Percentiles rank a stretch among this genome's conserved stretches.
Conservation (phyloP, 2,888 invertebrate genomes). For the Megaustenia siamemsis region DNA sequence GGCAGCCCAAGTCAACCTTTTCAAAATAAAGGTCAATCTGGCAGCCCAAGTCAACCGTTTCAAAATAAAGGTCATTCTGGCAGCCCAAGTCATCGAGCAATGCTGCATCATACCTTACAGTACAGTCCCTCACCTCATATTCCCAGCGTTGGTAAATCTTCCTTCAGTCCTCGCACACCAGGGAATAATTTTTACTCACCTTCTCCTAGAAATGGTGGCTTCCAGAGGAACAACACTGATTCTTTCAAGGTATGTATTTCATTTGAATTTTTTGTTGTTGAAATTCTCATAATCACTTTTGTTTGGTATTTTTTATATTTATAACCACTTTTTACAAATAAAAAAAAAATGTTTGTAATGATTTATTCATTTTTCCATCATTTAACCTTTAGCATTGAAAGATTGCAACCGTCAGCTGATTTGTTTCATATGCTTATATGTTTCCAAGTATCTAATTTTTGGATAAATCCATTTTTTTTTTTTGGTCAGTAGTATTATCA, state of each 20-base stretch:
- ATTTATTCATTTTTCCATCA: too few species aligned
- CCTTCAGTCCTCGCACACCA: constrained; percentile 44
- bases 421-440: too few species aligned
- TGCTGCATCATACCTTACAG: background rate
- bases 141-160: background rate
- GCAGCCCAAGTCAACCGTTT: constrained; percentile 24
- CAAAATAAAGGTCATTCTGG: background rate
- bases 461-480: too few species aligned
- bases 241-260: constrained; percentile 21
- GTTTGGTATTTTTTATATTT: too few species aligned
- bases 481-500: too few species aligned
- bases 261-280: too few species aligned
- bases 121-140: constrained; percentile 5
- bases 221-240: background rate
- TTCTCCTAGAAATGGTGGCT: constrained; percentile 12
- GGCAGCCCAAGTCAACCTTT: constrained; percentile 38
- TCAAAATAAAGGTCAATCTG: constrained; percentile 18
- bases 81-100: constrained; percentile 9
- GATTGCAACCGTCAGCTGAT: too few species aligned
- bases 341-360: too few species aligned
- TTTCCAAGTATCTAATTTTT: too few species aligned
- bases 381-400: too few species aligned
- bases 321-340: too few species aligned
- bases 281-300: too few species aligned
- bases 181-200: constrained; percentile 19